A percentile compares a stretch with the other conserved stretches of the same genome.
phyloP scores from a whole-genome alignment of 2,888 invertebrate species.

The Exephanes ischioxanthus region DNA sequence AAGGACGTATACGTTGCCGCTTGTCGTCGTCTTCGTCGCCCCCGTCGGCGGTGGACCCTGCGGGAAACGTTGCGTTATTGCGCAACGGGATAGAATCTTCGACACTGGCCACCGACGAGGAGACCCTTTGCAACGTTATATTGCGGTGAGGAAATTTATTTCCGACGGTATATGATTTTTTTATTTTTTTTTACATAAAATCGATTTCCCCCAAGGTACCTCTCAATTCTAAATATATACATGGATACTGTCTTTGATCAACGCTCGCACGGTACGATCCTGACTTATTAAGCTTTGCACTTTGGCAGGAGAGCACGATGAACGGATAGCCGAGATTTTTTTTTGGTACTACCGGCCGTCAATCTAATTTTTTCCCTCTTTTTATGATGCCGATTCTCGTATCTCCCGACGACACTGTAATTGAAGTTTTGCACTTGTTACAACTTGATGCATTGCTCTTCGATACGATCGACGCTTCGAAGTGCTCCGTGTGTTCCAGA shows the following conservation, averaged over 20 bases:
- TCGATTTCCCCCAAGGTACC: slow-evolving; percentile 30
- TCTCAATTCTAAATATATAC: slow-evolving; percentile 6
- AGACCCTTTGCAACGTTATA: slow-evolving; percentile 12
- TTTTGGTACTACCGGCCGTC: background rate
- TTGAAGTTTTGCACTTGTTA: background rate
- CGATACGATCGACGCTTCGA: background rate
- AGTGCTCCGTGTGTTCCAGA: background rate
- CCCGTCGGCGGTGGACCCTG: slow-evolving; percentile 30
- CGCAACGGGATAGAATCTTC: slow-evolving; percentile 55
- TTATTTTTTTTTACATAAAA: background rate
- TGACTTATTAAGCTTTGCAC: slow-evolving; percentile 7
- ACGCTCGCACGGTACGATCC: background rate
- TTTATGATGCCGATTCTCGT: background rate
- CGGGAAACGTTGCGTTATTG: slow-evolving; percentile 58
- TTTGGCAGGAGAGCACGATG: background rate
- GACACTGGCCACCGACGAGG: slow-evolving; percentile 48
- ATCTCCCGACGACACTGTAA: background rate
- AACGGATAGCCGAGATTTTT: background rate
- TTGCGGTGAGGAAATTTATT: slow-evolving; percentile 37
- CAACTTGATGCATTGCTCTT: background rate
- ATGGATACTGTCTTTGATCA: slow-evolving; percentile 7
- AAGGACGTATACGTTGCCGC: background rate
- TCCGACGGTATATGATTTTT: slow-evolving; percentile 12
- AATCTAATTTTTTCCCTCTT: background rate
- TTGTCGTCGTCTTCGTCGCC: slow-evolving; percentile 20